Percentiles rank a stretch among this genome's conserved stretches.
Evolutionary conservation across 2,113 vertebrate species (phyloP).

Genomic region (Oreochromis niloticus): DNA sequence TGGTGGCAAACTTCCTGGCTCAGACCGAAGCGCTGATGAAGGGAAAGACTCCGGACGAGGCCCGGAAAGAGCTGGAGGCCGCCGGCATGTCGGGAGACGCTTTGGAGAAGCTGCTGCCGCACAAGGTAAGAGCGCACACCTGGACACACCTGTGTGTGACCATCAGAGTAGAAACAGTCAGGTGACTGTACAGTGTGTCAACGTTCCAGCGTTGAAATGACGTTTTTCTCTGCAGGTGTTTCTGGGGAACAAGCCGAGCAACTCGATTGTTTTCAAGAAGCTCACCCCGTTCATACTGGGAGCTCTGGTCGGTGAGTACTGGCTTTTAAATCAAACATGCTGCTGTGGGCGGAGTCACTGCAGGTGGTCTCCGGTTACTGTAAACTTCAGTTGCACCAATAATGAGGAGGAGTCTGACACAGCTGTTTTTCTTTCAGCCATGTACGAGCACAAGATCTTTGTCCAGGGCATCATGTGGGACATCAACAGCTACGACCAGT

Average conservation of each 20-base stretch:
- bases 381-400: background rate
- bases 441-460: constrained; percentile 99
- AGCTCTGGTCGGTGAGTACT: constrained; percentile 82
- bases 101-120: constrained; percentile 87
- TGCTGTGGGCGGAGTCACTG: background rate
- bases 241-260: constrained; percentile 93
- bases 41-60: constrained; percentile 85
- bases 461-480: constrained; percentile 94
- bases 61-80: constrained; percentile 82
- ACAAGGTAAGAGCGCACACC: constrained; percentile 74
- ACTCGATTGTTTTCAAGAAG: constrained; percentile 91
- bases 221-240: constrained; percentile 80
- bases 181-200: rapidly evolving
- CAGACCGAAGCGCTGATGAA: constrained; percentile 97
- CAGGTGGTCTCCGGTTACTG: background rate
- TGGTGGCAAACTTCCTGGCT: constrained; percentile 91
- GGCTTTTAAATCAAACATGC: background rate
- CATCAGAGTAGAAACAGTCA: background rate
- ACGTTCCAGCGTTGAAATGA: background rate
- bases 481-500: constrained; percentile 98
- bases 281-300: constrained; percentile 88
- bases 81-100: constrained; percentile 74
- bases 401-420: background rate
- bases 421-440: constrained; percentile 69
- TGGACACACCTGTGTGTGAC: background rate